Percentiles rank a stretch among this genome's conserved stretches.
These are phyloP conservation scores for Sialis fuliginosa DNA, from an alignment of 2,888 invertebrate species.

Conservation along the genomic window DNA sequence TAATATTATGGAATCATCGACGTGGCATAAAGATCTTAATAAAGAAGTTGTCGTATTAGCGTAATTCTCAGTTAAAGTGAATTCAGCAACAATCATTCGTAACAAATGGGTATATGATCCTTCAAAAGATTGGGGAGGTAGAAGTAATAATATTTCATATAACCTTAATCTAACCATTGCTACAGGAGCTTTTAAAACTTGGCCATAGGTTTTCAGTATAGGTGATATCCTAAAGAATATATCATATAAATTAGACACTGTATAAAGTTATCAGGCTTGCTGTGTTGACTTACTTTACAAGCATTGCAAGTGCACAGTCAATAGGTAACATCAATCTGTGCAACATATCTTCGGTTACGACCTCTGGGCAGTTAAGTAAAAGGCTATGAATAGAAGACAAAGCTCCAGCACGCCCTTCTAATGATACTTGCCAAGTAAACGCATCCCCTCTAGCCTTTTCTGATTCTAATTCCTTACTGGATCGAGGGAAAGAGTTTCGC, in stretches of 20 bases:
- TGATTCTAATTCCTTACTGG: slow-evolving; percentile 89
- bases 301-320: slow-evolving; percentile 88
- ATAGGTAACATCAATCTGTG: slow-evolving; percentile 77
- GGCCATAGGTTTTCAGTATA: slow-evolving; percentile 76
- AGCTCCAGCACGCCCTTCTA: slow-evolving; percentile 93
- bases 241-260: not conserved
- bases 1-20: slow-evolving; percentile 77
- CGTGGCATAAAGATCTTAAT: slow-evolving; percentile 65
- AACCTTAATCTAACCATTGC: slow-evolving; percentile 85
- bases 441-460: slow-evolving; percentile 93
- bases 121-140: slow-evolving; percentile 68
- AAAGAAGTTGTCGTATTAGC: slow-evolving; percentile 81
- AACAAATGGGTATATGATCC: slow-evolving; percentile 73
- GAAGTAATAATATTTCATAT: slow-evolving; percentile 67
- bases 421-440: slow-evolving; percentile 97
- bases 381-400: slow-evolving; percentile 91
- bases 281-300: slow-evolving; percentile 57
- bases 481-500: slow-evolving; percentile 95
- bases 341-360: slow-evolving; percentile 83
- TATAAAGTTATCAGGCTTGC: not conserved
- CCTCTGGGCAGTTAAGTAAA: slow-evolving; percentile 73
- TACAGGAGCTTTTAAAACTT: slow-evolving; percentile 82
- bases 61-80: slow-evolving; percentile 85
- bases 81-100: slow-evolving; percentile 83
- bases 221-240: slow-evolving; percentile 51